Evolutionary conservation across 2,888 invertebrate species (phyloP), one percentile per base, ranked within the genome.

Genomic region (Dryomyza anilis): DNA sequence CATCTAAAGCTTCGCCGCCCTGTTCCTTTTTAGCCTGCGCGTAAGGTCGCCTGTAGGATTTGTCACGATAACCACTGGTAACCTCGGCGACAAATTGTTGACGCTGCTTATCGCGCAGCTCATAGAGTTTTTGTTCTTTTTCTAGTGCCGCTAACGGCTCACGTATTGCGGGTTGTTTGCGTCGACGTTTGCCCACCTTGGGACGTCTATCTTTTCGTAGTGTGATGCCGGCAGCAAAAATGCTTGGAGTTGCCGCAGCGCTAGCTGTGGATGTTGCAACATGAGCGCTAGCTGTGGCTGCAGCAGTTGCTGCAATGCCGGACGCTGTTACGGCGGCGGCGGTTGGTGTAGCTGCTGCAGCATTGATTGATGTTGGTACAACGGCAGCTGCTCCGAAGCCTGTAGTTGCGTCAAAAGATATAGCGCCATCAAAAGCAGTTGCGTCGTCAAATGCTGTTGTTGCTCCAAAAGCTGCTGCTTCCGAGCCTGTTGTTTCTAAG

Each of bases 21-120:
- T 67, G 68, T 14, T 79, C 76, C 64, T 77, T 78, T 64, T 77
- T 81, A 1, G 77, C 75, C 67, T 79, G 77, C 1, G 80, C 76
- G 43, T 81, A 81, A 12, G 83, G 81, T 14, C 80, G 80, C 7
- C 82, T 76, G 62, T 85, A 85, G 53, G 79, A 81, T 76, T 77
- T 84, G 72, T 72, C 76, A 30, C 71, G 70, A 16, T 62, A 67
- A 48, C 64, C 52, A 19, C 63, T 14, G 16, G 67, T 70, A 16
- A 70, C 64, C 10, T 71, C 67, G 16, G 71, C 45, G 63, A 73
- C 70, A 33, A 68, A 61, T 29, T 74, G 70, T 50, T 76, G 73
- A 12, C 76, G 73, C 60, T 76, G 77, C 27, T 72, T 73, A 12
- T 80, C 78, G 5, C 76, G 67, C 23, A 76, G 16, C 57, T 78